Conservation (phyloP, 2,797 vertebrate genomes). For the Melanotaenia trifasciata region DNA sequence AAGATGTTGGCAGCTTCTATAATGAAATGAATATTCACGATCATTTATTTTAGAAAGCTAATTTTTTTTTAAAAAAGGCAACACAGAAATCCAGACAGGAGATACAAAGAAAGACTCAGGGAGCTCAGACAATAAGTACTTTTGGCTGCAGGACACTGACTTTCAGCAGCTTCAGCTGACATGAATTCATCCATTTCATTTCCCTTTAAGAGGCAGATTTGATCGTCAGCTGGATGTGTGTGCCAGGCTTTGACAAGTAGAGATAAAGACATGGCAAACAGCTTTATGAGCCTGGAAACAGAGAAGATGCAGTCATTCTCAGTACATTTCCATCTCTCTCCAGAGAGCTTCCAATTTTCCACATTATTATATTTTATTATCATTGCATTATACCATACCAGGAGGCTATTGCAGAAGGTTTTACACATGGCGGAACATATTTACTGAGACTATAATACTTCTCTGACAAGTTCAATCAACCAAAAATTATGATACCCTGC, state of each 20-base stretch:
- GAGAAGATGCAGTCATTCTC: conserved; percentile 35
- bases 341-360: conserved; percentile 61
- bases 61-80: conserved; percentile 23
- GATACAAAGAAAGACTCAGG: neutral
- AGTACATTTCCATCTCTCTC: conserved; percentile 30
- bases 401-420: conserved; percentile 13
- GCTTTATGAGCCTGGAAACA: conserved; percentile 47
- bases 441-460: conserved; percentile 25
- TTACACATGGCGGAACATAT: conserved; percentile 34
- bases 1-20: neutral
- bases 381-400: conserved; percentile 35
- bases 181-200: conserved; percentile 51
- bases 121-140: conserved; percentile 15
- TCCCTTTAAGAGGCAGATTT: conserved; percentile 28
- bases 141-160: conserved; percentile 33
- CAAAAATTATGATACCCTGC: neutral
- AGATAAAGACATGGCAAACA: conserved; percentile 49
- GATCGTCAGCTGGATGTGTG: conserved; percentile 29
- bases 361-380: conserved; percentile 64
- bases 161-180: conserved; percentile 42
- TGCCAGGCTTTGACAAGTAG: conserved; percentile 31
- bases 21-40: conserved; percentile 19
- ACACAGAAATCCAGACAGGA: conserved; percentile 27
- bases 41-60: conserved; percentile 3
- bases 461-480: conserved; percentile 31